Evolutionary conservation across 2,797 vertebrate genomes (phyloP), one percentile per base, ranked within the genome.

Genomic region (Aplochiton taeniatus): DNA sequence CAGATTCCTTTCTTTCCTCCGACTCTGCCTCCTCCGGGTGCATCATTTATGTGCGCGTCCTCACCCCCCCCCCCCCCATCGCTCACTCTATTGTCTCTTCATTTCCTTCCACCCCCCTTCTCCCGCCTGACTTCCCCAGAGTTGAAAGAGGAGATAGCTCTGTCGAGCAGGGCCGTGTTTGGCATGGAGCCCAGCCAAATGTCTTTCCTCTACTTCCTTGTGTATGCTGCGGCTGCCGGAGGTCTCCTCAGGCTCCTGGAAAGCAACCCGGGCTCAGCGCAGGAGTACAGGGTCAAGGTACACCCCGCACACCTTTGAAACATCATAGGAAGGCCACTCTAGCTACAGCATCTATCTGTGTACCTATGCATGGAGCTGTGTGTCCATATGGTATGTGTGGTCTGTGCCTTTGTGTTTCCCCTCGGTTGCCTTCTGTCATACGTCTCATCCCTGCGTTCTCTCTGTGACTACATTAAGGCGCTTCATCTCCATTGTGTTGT

Each of bases 281-380:
- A 92, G 70, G 91, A 92, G 79, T 68, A 85, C 31, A 90, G 75
- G 65, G 80, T 93, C 73, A 91, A 91, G 90, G 91, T 93, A 79
- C 7, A 13, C 49, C 20, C 2, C 51, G 11, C 11, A 4, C 51
- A 9, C n/a, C 9, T 11, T 14, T 9, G 16, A 6, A n/a, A n/a
- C n/a, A n/a, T n/a, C n/a, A n/a, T n/a, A 31, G 31, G 31, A 6
- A 6, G 31, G 31, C 3, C 31, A 31, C 31, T 31, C 31, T 31
- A 31, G 6, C 31, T 31, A 31, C 31, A 31, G 31, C 6, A 6
- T 6, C 31, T 31, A 6, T 31, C 31, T 3, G 6, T 31, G 31
- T 31, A 6, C 6, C 31, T 31, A 31, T 31, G 31, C 2, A 31
- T 31, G 31, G 2, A 31, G 6, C 31, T 31, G 31, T 31, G 6